A percentile compares a stretch with the other conserved stretches of the same genome.
These are phyloP conservation scores for Toxostoma redivivum DNA, from an alignment of 2,113 vertebrate species.

Conservation along the genomic window DNA sequence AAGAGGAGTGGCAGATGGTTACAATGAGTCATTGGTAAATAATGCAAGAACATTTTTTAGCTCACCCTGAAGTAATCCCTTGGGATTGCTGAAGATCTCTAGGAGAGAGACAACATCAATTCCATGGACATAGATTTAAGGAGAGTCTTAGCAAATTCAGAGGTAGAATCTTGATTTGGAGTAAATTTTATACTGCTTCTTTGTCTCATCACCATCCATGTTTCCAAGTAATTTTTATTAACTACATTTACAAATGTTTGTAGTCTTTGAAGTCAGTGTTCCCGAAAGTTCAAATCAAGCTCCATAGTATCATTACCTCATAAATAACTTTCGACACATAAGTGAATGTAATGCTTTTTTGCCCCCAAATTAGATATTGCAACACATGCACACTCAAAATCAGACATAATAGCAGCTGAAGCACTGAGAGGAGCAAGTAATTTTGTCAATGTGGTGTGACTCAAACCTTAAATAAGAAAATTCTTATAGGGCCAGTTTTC, in stretches of 20 bases:
- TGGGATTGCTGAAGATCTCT: background rate
- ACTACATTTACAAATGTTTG: background rate
- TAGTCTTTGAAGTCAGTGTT: background rate
- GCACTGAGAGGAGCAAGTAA: background rate
- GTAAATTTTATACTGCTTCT: background rate
- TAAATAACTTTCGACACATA: background rate
- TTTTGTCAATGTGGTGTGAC: background rate
- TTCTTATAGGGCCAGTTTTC: background rate
- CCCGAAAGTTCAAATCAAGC: background rate
- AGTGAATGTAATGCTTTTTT: background rate
- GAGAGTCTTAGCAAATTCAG: background rate
- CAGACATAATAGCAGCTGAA: background rate
- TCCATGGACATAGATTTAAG: background rate
- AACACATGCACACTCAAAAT: background rate
- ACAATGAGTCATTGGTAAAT: conserved; percentile 42
- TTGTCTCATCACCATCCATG: background rate
- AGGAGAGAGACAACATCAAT: background rate
- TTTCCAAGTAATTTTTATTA: background rate
- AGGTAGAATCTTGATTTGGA: background rate
- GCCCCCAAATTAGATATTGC: background rate
- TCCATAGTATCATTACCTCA: background rate
- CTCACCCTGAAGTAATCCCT: background rate
- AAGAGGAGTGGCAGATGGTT: conserved; percentile 41
- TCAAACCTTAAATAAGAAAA: background rate
- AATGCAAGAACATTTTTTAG: background rate